Evolutionary conservation across 2,113 vertebrate genomes (phyloP), one percentile per base, ranked within the genome.

Genomic region (Eidolon helvum): DNA sequence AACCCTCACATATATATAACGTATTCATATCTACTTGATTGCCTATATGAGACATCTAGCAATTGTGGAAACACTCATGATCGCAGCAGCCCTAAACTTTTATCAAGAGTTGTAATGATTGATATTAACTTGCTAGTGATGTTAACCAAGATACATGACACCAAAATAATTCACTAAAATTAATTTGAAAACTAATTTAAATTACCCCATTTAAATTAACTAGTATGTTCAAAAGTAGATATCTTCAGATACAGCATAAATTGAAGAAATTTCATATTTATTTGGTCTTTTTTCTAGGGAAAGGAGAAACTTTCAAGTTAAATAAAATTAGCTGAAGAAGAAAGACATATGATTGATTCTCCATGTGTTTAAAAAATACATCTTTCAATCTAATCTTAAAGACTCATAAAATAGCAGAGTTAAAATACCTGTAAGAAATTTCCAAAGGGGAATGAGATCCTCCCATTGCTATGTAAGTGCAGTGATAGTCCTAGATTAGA

Each of bases 121-220:
- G 33, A 43, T 43, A 15, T 75, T 59, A 74, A 75, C 5, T 61
- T 84, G 61, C 40, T n/a, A 50, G 33, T 78, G 1, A 4, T 87
- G 9, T 75, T 88, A 40, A 78, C 16, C 19, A 72, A 80, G 22
- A 66, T 50, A 0, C 10, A 66, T 22, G 14, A 92, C 16, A 69
- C 33, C 57, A 55, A 77, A 95, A 72, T 63, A 10, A 84, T 87
- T 97, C 33, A 74, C 12, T 89, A 40, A 71, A 84, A 74, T 90
- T 45, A 66, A 10, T 66, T 86, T 75, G 30, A 11, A 84, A 93
- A 90, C 50, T 40, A 26, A 55, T 11, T 71, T 80, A 88, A 86
- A 82, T 77, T 19, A 91, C 38, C 12, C 7, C 16, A 61, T 50
- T 87, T 92, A 78, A 94, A 72, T 93, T n/a, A 77, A 75, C 35